phyloP scores from a whole-genome alignment of 2,797 vertebrate species.

The Varecia variegata region DNA sequence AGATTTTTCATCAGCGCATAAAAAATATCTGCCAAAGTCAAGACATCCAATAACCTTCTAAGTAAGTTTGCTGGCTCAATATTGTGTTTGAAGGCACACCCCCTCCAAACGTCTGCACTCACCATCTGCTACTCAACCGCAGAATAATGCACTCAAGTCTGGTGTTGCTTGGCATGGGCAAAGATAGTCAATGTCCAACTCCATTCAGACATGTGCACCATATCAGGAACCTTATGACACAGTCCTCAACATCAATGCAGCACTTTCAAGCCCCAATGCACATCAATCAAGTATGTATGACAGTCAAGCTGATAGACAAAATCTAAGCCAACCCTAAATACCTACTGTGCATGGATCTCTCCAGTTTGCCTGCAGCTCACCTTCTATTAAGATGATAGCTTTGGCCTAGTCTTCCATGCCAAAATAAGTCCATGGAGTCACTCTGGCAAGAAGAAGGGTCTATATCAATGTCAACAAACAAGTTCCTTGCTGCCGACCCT shows the following conservation, averaged over 20 bases:
- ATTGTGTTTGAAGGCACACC: conserved; percentile 73
- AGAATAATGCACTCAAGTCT: conserved; percentile 75
- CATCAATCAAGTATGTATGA: conserved; percentile 75
- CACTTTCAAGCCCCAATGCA: conserved; percentile 67
- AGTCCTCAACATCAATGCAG: conserved; percentile 72
- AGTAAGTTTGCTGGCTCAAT: conserved; percentile 79
- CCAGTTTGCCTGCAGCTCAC: conserved; percentile 78
- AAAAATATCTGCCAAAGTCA: conserved; percentile 83
- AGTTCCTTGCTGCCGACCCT: conserved; percentile 74
- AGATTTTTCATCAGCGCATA: conserved; percentile 71
- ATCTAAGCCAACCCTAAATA: conserved; percentile 71
- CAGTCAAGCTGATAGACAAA: conserved; percentile 78
- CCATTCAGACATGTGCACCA: conserved; percentile 75
- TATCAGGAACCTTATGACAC: conserved; percentile 81
- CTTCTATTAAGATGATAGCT: conserved; percentile 77
- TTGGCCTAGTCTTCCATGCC: conserved; percentile 73
- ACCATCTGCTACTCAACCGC: conserved; percentile 77
- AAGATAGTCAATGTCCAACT: conserved; percentile 77
- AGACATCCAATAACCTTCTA: conserved; percentile 80
- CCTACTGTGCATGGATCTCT: conserved; percentile 73
- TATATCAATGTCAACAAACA: conserved; percentile 80
- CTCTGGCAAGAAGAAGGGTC: conserved; percentile 79
- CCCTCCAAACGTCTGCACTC: conserved; percentile 77
- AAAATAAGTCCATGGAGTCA: conserved; percentile 80
- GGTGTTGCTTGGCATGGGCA: conserved; percentile 75